Base-by-base conservation (phyloP, 2,888 invertebrate species). In the Agapostemon virescens region DNA sequence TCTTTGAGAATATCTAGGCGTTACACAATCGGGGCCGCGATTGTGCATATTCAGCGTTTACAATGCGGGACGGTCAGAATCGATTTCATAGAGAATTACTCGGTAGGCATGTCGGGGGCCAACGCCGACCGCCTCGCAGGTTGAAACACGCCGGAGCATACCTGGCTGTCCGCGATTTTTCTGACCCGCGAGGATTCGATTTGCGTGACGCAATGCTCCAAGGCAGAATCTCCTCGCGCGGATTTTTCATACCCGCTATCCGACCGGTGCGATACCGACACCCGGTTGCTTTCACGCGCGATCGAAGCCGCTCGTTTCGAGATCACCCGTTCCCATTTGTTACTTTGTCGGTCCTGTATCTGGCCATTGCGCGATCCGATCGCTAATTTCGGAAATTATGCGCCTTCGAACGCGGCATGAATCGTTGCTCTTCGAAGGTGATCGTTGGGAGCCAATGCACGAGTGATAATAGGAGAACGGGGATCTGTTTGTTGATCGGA, bases 11-110 rank as follows among this genome's bases (percentile, higher is more conserved):
- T 86, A 87, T 76, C 84, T 69, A 66, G 63, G 42, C 66, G 85
- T 88, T 87, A 85, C 74, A 77, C 77, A 87, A 86, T 81, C 49
- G 45, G 71, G 55, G 61, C 68, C 74, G 68, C 82, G 83, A 86
- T 87, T 77, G 72, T 85, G 86, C 85, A 82, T 84, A 84, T 75
- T 78, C 80, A 77, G 69, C 84, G 77, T 81, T 84, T 84, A 87
- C 85, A 85, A 88, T 86, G 79, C 81, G 79, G 85, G 79, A 81
- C 87, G 82, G 80, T 72, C 81, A 78, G 75, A 89, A 89, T 89
- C 83, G 87, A 89, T 88, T 89, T 89, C 88, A 87, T 83, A 86
- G 84, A 69, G 88, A 87, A 88, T 88, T 86, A 83, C 85, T 71
- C 58, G 69, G 64, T 67, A 55, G 69, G 78, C 70, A 81, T 74